phyloP scores from a whole-genome alignment of 2,888 invertebrate genomes.

The Alitta virens region DNA sequence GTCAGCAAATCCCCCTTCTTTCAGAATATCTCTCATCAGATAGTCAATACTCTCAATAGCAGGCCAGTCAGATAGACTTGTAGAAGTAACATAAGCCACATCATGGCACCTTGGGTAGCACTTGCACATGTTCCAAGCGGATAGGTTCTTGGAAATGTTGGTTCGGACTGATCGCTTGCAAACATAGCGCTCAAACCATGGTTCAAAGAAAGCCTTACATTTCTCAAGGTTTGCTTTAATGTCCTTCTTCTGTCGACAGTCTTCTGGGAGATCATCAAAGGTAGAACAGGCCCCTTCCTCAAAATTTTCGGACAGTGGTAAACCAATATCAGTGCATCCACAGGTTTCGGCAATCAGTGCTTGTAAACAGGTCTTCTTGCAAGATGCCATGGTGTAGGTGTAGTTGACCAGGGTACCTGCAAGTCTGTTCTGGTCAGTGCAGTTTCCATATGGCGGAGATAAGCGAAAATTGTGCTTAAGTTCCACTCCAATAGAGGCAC shows the following conservation, averaged over 20 bases:
- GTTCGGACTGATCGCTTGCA: conserved; percentile 11
- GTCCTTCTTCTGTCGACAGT: neutral
- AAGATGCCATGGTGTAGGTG: conserved; percentile 44
- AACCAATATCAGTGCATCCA: conserved; percentile 37
- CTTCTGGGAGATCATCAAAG: conserved; percentile 6
- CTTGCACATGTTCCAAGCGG: conserved; percentile 15
- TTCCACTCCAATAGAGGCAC: conserved; percentile 11
- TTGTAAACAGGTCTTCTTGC: conserved; percentile 47
- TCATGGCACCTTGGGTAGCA: conserved; percentile 13
- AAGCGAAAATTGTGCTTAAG: conserved; percentile 6
- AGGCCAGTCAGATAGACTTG: conserved; percentile 16
- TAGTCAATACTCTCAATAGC: conserved; percentile 3
- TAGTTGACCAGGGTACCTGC: conserved; percentile 30
- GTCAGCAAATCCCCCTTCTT: neutral
- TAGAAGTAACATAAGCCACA: conserved; percentile 1
- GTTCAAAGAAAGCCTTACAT: neutral
- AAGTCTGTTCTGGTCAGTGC: conserved; percentile 34
- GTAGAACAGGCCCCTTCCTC: conserved; percentile 39
- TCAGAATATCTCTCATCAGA: conserved; percentile 7
- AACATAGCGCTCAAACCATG: conserved; percentile 9
- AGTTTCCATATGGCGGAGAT: conserved; percentile 36
- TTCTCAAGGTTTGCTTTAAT: conserved; percentile 1
- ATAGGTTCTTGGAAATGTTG: conserved; percentile 18
- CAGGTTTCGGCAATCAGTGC: conserved; percentile 39
- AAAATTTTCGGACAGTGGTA: conserved; percentile 19